phyloP scores from a whole-genome alignment of 2,797 vertebrate species.

The Phalloptychus januarius region DNA sequence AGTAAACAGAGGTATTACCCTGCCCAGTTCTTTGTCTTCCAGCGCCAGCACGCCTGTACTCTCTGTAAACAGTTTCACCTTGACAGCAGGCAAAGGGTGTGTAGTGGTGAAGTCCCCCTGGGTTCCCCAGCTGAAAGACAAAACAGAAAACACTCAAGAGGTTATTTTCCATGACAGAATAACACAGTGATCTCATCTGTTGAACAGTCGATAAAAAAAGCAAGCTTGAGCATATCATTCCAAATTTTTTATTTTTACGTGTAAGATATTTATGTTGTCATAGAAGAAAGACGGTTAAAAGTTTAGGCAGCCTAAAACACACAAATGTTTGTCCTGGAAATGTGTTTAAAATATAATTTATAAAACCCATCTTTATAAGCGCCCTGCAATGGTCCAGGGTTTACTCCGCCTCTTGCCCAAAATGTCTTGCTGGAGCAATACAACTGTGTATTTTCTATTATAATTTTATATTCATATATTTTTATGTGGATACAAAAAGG shows the following conservation, averaged over 20 bases:
- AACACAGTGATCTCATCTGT: conserved; percentile 33
- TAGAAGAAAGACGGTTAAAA: neutral
- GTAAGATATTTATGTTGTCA: too few species aligned
- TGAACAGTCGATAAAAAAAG: conserved; percentile 13
- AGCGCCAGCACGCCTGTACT: conserved; percentile 97
- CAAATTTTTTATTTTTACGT: neutral
- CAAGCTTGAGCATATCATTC: neutral
- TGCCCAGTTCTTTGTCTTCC: conserved; percentile 98
- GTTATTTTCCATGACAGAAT: conserved; percentile 60
- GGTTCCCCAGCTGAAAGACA: conserved; percentile 94
- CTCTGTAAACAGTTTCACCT: conserved; percentile 99
- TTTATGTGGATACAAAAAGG: too few species aligned
- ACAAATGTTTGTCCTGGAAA: neutral
- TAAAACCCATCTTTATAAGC: neutral
- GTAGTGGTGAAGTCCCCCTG: conserved; percentile 98
- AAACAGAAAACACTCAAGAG: conserved; percentile 62
- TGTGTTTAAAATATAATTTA: neutral
- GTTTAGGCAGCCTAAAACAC: too few species aligned
- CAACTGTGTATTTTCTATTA: too few species aligned
- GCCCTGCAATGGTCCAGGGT: too few species aligned
- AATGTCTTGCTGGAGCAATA: too few species aligned
- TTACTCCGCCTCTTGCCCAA: too few species aligned
- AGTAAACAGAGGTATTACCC: conserved; percentile 80
- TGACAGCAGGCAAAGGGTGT: conserved; percentile 96
- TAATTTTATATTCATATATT: too few species aligned